These are phyloP conservation scores for Drosophila anceps DNA, from an alignment of 2,888 invertebrate species.

Conservation along the genomic window DNA sequence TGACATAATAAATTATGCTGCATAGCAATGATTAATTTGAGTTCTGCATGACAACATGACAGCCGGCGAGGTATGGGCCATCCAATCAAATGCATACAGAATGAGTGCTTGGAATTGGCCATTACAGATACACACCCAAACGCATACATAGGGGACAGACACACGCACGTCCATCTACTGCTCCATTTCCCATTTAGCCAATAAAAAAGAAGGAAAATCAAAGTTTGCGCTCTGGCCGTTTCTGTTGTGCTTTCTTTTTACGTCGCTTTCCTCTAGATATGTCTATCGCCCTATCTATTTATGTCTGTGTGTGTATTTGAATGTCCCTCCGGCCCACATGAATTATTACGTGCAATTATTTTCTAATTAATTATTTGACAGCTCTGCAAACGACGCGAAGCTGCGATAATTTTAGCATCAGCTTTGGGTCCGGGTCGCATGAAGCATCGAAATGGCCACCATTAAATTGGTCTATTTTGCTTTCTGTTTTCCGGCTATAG, in stretches of 20 bases:
- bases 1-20: conserved; percentile 82
- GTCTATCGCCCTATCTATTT: conserved; percentile 14
- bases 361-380: conserved; percentile 82
- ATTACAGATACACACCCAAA: conserved; percentile 27
- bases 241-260: conserved; percentile 38
- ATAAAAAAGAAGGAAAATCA: conserved; percentile 62
- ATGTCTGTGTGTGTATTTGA: conserved; percentile 42
- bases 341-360: conserved; percentile 82
- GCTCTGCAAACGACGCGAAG: conserved; percentile 47
- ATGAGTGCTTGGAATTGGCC: conserved; percentile 65
- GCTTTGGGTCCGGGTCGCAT: conserved; percentile 36
- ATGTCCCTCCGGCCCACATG: conserved; percentile 59
- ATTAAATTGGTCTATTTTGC: conserved; percentile 63
- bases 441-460: conserved; percentile 57
- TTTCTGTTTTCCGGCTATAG: conserved; percentile 39
- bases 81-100: conserved; percentile 76
- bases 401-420: conserved; percentile 72
- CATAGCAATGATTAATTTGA: conserved; percentile 78
- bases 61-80: conserved; percentile 43
- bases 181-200: conserved; percentile 28
- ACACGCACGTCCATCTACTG: conserved; percentile 8
- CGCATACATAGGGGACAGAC: not conserved
- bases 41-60: conserved; percentile 73
- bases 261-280: conserved; percentile 12
- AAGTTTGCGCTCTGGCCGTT: conserved; percentile 51